Conservation (phyloP, 30 jellyfish, hydroid and myxozoan genomes). For the Cassiopea xamachana region DNA sequence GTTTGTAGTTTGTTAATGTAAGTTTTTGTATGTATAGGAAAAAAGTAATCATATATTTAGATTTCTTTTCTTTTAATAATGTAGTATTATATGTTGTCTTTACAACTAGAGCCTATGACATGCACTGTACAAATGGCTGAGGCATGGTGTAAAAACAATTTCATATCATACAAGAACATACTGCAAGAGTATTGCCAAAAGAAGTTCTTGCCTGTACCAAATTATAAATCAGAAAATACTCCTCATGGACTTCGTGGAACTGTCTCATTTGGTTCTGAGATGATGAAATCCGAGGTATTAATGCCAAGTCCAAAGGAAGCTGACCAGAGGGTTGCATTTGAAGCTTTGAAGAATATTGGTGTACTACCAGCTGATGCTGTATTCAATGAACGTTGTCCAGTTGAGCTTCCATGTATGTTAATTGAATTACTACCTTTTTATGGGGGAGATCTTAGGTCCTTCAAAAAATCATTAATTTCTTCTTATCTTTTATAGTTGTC, state of each 20-base stretch:
- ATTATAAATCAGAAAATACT: conserved; percentile 43
- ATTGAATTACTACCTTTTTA: not conserved
- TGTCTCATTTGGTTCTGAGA: conserved; percentile 41
- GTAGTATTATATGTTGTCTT: too few relatives aligned
- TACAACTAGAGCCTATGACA: not conserved
- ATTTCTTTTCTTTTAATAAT: too few relatives aligned
- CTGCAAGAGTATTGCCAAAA: conserved; percentile 89
- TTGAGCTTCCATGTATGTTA: conserved; percentile 26
- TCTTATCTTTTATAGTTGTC: too few relatives aligned
- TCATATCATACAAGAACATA: conserved; percentile 71
- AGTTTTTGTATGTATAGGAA: too few relatives aligned
- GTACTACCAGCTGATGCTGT: conserved; percentile 41
- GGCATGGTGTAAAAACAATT: conserved; percentile 2
- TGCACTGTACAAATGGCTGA: not conserved
- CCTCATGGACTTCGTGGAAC: conserved; percentile 45
- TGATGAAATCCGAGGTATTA: conserved; percentile 24
- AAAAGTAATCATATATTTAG: too few relatives aligned
- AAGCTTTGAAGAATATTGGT: conserved; percentile 55
- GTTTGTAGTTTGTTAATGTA: too few relatives aligned
- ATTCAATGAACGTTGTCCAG: conserved; percentile 10
- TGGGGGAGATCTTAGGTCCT: too few relatives aligned
- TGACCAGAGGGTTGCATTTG: conserved; percentile 84
- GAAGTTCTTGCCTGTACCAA: conserved; percentile 60
- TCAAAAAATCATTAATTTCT: too few relatives aligned
- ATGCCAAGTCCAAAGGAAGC: conserved; percentile 72